Base-by-base conservation (phyloP, 2,113 vertebrate species). In the Chloropsis hardwickii region DNA sequence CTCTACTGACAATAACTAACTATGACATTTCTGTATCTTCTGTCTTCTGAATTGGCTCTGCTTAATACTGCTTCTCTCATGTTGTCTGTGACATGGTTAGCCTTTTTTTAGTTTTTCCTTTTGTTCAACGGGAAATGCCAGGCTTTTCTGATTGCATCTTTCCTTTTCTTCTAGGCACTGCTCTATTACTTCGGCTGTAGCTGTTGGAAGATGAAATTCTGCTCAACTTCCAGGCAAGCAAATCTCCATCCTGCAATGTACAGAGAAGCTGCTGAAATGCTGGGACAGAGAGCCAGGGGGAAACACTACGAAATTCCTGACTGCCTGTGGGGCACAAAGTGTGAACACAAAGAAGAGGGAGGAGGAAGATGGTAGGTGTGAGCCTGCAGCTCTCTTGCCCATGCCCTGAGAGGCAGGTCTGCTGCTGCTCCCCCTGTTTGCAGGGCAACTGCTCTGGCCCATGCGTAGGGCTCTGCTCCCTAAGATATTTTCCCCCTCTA, bases 171-270 rank as follows among this genome's bases (percentile, higher is more conserved):
- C 69, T 70, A 44, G 44, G 51, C 50, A 64, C 13, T 40, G n/a
- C 50, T 72, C 7, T 48, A 2, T 60, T 69, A 21, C 27, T 79
- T 78, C 0, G 0, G 20, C 42, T 24, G 0, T 23, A 35, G 14
- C 6, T 88, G 11, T 56, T 40, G 48, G 50, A 77, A 47, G 35
- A n/a, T 31, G 21, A 90, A 77, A 82, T 54, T 58, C 39, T 12
- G 4, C 40, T 69, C 24, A 12, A 2, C 64, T 66, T 83, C 57
- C 28, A 56, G 6, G 14, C 44, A 47, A 84, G 31, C 6, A 76
- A 51, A 72, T 74, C 58, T 48, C 57, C 27, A 37, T 78, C 61
- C 53, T 40, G 16, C 28, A n/a, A 7, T 5, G 12, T 60, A 33
- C 62, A 81, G 35, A 56, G 40, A 53, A 56, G 24, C 4, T 8